These are phyloP conservation scores for Crotalus helleri DNA, from an alignment of 2,113 vertebrate genomes.

Conservation along the genomic window DNA sequence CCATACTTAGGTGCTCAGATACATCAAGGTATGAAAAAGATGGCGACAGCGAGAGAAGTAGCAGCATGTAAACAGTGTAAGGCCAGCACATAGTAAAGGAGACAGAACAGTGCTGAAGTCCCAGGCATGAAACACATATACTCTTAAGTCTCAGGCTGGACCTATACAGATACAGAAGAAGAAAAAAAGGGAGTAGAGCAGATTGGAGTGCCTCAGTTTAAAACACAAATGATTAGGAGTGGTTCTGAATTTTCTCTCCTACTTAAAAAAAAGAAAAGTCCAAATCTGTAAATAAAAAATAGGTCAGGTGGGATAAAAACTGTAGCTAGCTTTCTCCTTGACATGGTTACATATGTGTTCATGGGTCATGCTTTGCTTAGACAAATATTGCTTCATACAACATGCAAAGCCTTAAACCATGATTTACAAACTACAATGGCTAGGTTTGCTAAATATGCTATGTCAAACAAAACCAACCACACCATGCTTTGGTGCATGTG, in stretches of 20 bases:
- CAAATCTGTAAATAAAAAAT: not conserved
- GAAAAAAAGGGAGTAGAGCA: not conserved
- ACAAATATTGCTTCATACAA: not conserved
- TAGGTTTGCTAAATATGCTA: not conserved
- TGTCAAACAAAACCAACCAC: not conserved
- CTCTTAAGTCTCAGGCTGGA: not conserved
- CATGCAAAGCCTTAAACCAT: not conserved
- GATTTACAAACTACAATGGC: not conserved
- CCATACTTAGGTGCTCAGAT: not conserved
- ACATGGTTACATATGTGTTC: not conserved
- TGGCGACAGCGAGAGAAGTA: too few species aligned
- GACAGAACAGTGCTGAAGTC: not conserved
- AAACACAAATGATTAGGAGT: not conserved
- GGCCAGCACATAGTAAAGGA: not conserved
- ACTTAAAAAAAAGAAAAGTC: not conserved
- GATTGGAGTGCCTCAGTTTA: not conserved
- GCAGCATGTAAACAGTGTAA: not conserved
- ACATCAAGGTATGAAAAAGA: not conserved
- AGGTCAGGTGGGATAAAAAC: too few species aligned
- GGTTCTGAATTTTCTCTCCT: not conserved
- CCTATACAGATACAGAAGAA: not conserved
- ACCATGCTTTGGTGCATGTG: not conserved
- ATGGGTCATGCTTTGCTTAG: not conserved
- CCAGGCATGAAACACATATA: not conserved
- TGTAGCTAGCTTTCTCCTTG: not conserved